Evolutionary conservation across 2,113 vertebrate species (phyloP).

Genomic region (Neolamprologus ventralis): DNA sequence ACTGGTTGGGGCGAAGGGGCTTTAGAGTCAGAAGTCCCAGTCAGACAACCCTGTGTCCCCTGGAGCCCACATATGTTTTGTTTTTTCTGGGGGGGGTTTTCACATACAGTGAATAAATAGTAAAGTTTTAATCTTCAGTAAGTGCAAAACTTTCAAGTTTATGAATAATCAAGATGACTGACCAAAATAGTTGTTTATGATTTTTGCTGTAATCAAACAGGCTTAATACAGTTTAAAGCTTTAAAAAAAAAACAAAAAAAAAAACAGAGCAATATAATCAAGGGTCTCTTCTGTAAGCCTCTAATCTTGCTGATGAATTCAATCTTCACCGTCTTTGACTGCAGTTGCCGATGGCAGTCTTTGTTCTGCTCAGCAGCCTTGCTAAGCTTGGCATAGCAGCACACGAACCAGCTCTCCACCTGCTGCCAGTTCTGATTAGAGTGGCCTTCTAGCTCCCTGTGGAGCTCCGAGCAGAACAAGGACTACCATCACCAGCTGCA

Average conservation of each 20-base stretch:
- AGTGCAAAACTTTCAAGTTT: neutral
- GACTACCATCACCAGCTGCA: neutral
- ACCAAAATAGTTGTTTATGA: neutral
- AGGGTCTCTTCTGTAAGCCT: neutral
- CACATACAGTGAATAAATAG: neutral
- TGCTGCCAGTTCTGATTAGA: neutral
- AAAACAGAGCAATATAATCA: neutral
- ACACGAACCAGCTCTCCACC: neutral
- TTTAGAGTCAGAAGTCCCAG: neutral
- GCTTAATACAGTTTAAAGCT: neutral
- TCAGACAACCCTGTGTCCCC: neutral
- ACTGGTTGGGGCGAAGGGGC: neutral
- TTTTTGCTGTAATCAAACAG: neutral
- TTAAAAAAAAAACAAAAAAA: accelerated
- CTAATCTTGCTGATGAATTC: neutral
- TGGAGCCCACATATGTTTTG: neutral
- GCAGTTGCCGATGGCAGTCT: neutral
- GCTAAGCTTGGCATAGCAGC: neutral
- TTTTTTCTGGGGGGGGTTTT: accelerated
- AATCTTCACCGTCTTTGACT: neutral
- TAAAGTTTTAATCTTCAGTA: neutral
- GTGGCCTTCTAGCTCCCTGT: neutral
- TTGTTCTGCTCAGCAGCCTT: neutral
- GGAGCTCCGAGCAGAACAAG: neutral
- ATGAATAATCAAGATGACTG: neutral